These are phyloP conservation scores for Leptinotarsa haldemani DNA, from an alignment of 2,888 invertebrate species.

Conservation along the genomic window DNA sequence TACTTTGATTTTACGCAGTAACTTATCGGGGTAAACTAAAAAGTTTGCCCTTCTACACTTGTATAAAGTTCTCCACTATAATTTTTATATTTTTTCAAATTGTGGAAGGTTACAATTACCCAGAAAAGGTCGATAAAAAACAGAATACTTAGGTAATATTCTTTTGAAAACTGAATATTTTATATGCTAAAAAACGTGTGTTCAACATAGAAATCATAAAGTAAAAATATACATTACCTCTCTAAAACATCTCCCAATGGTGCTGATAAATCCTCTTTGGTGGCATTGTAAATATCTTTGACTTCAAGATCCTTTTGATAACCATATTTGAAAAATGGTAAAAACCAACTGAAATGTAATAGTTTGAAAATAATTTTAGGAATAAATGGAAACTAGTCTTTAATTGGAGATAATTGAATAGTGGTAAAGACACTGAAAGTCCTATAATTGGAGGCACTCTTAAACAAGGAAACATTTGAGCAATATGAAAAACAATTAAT, in stretches of 20 bases:
- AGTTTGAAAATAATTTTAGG: conserved; percentile 1
- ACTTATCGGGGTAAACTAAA: too few species aligned
- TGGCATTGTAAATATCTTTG: conserved; percentile 75
- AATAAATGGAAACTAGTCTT: neutral
- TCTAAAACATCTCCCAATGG: conserved; percentile 75
- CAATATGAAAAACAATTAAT: neutral
- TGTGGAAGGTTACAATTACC: too few species aligned
- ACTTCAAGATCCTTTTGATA: conserved; percentile 73
- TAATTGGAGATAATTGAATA: too few species aligned
- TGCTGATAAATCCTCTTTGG: conserved; percentile 73
- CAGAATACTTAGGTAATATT: too few species aligned
- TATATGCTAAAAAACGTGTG: neutral
- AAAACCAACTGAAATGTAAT: conserved; percentile 72
- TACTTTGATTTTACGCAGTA: too few species aligned
- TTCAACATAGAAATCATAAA: neutral
- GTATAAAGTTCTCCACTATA: too few species aligned
- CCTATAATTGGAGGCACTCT: neutral
- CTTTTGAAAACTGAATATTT: neutral
- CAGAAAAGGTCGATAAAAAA: too few species aligned
- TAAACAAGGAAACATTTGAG: neutral
- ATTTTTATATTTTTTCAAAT: too few species aligned
- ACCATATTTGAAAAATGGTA: conserved; percentile 74
- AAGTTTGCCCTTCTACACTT: too few species aligned
- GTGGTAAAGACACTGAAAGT: neutral
- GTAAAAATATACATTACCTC: conserved; percentile 61